These are phyloP conservation scores for Dione vanillae DNA, from an alignment of 2,888 invertebrate genomes.

Conservation along the genomic window DNA sequence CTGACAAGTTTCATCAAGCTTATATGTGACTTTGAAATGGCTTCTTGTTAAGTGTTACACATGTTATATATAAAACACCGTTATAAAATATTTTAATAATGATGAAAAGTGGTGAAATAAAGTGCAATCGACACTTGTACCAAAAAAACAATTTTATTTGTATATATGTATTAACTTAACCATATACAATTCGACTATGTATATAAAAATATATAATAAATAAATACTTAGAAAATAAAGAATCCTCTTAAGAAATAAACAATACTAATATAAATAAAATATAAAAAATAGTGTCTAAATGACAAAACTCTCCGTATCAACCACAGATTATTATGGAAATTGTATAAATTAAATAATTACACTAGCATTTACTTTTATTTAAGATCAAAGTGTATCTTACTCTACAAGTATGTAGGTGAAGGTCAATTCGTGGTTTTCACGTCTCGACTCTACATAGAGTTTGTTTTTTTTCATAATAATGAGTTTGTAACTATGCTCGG, in stretches of 20 bases:
- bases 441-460: not conserved
- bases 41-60: not conserved
- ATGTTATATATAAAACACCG: not conserved
- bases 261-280: too few relatives aligned
- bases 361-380: not conserved
- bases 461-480: not conserved
- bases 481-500: too few relatives aligned
- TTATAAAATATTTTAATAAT: not conserved
- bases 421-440: constrained; percentile 2
- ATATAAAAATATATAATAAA: too few relatives aligned
- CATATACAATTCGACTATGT: too few relatives aligned
- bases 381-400: not conserved
- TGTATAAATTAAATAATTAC: too few relatives aligned
- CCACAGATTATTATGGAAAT: too few relatives aligned
- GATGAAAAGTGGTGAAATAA: constrained; percentile 5
- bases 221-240: too few relatives aligned
- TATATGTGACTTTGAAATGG: not conserved
- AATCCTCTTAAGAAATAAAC: too few relatives aligned
- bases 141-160: too few relatives aligned
- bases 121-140: too few relatives aligned
- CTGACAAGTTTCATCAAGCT: not conserved
- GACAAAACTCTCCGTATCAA: not conserved
- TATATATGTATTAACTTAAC: too few relatives aligned
- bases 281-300: too few relatives aligned
- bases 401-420: constrained; percentile 16